Evolutionary conservation across 2,797 vertebrate genomes (phyloP).

Genomic region (Anguilla pacifica): DNA sequence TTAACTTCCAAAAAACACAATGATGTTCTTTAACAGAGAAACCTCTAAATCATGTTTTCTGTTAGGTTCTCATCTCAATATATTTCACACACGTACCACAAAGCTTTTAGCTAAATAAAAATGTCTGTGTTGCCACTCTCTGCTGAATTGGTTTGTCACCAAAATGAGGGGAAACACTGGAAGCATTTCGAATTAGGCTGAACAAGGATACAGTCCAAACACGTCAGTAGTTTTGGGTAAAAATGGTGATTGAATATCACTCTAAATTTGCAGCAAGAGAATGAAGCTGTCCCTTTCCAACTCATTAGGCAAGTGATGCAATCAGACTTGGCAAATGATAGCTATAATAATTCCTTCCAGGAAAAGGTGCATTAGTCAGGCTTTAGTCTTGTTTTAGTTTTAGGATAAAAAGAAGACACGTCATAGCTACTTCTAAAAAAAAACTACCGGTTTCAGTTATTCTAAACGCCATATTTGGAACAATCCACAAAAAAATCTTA

Average conservation of each 20-base stretch:
- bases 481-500: background rate
- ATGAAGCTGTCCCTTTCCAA: background rate
- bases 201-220: background rate
- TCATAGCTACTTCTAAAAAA: background rate
- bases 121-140: background rate
- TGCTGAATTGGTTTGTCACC: background rate
- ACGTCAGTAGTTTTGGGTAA: background rate
- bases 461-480: background rate
- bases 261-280: background rate
- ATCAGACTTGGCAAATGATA: background rate
- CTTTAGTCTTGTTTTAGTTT: background rate
- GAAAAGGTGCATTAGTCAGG: background rate
- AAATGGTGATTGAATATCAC: constrained; percentile 6
- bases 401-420: background rate
- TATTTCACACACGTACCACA: background rate
- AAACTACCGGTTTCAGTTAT: no score
- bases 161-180: background rate
- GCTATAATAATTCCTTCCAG: background rate
- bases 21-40: background rate
- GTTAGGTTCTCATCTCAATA: background rate
- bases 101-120: background rate
- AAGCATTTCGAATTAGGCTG: background rate
- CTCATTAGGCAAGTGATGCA: background rate
- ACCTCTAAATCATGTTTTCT: background rate
- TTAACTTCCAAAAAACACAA: background rate